These are phyloP conservation scores for Pachliopta kotzebuea DNA, from an alignment of 2,888 invertebrate genomes.

Conservation along the genomic window DNA sequence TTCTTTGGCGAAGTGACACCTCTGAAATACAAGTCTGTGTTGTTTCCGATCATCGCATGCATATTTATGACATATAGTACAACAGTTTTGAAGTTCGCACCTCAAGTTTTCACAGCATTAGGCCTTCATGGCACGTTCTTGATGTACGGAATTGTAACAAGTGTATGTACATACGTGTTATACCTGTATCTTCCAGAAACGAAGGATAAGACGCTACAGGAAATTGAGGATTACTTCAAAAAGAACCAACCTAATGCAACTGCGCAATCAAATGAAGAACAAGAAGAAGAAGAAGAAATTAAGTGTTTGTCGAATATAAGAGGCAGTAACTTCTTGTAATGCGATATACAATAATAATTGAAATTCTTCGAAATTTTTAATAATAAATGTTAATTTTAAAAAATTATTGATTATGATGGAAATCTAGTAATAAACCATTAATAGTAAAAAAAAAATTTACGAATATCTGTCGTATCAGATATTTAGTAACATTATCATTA, in stretches of 20 bases:
- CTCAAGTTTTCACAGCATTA: conserved; percentile 39
- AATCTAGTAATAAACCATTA: no score
- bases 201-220: conserved; percentile 35
- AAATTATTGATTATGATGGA: no score
- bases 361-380: no score
- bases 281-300: no score
- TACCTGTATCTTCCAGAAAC: conserved; percentile 46
- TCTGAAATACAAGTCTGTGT: conserved; percentile 37
- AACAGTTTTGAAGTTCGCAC: conserved; percentile 41
- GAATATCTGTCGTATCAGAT: no score
- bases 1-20: conserved; percentile 46
- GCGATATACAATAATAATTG: no score
- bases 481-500: no score
- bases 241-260: no score
- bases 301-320: neutral
- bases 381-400: no score
- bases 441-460: no score
- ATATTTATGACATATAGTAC: conserved; percentile 37
- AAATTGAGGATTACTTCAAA: no score
- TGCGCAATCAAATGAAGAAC: neutral
- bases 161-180: conserved; percentile 38
- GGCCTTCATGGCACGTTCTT: conserved; percentile 27
- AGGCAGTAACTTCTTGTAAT: no score
- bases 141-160: conserved; percentile 40
- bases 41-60: conserved; percentile 36